Percentiles rank a stretch among this genome's conserved stretches.
Conservation (phyloP, 1,140 invertebrate species). For the Heliconius melpomene region DNA sequence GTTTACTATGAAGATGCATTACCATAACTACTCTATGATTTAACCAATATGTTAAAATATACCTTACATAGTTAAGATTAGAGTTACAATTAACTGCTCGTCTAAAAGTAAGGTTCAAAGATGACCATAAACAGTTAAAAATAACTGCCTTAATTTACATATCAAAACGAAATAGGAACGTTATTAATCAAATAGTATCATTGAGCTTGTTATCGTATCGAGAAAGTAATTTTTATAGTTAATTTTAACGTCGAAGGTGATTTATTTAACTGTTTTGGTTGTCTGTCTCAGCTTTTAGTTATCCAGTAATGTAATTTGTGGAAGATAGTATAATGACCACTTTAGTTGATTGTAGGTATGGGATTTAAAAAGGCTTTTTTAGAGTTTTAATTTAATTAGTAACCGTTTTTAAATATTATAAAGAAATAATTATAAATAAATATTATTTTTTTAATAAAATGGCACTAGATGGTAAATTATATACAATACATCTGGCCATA, state of each 20-base stretch:
- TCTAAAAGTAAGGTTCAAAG: neutral
- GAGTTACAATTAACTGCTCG: neutral
- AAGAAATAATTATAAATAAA: too few relatives aligned
- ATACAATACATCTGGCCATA: too few relatives aligned
- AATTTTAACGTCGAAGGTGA: slow-evolving; percentile 14
- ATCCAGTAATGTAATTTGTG: slow-evolving; percentile 3
- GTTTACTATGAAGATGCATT: slow-evolving; percentile 25
- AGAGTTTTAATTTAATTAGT: too few relatives aligned
- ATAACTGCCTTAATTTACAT: slow-evolving; percentile 4
- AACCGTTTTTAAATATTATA: too few relatives aligned
- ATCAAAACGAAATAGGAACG: neutral
- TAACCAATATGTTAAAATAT: neutral
- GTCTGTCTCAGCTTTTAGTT: neutral
- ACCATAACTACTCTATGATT: neutral
- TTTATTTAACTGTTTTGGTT: slow-evolving; percentile 18
- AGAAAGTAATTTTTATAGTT: slow-evolving; percentile 26
- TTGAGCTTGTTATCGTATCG: neutral
- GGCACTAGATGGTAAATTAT: too few relatives aligned
- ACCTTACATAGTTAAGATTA: neutral
- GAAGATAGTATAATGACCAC: neutral
- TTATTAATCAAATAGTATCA: slow-evolving; percentile 9
- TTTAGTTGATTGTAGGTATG: neutral
- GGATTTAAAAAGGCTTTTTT: neutral
- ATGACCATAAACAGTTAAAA: neutral
- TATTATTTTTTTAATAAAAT: too few relatives aligned